Evolutionary conservation across 2,888 invertebrate genomes (phyloP), one percentile per base, ranked within the genome.

Genomic region (Crossocerus cetratus): DNA sequence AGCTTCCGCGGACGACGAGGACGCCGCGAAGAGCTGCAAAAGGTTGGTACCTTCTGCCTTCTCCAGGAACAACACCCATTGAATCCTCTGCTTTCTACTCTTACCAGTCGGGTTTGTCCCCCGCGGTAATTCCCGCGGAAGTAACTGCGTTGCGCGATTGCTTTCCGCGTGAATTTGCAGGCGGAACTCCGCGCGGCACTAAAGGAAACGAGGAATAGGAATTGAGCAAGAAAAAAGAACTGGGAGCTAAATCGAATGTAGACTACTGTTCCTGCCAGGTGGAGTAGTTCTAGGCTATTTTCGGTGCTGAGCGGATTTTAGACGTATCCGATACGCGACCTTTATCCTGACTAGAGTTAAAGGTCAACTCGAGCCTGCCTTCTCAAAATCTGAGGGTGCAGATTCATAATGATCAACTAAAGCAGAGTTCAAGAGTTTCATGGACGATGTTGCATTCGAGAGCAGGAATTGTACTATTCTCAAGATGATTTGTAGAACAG

Each of bases 1-100:
- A 76, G 91, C 91, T 81, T 90, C 91, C 61, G 88, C 90, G 69
- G 92, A 92, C 80, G 92, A 92, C 82, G 92, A 92, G 76, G 92
- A 92, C 78, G 90, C 91, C 62, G 88, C 90, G 76, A 91, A 91
- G 85, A 91, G 90, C 82, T 91, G 91, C 67, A 91, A 92, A 90
- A 92, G 92, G 92, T 92, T 65, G 60, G 53, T 58, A 61, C 53
- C 23, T 58, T 42, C 65, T n/a, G n/a, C n/a, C n/a, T n/a, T n/a
- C n/a, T n/a, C n/a, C 5, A 83, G 87, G 86, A 8, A 13, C 5
- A 5, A 43, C 43, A 43, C 43, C 43, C 43, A 43, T 43, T 5
- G 13, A 43, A 8, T 43, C 43, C 43, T 8, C 13, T 43, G 43
- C 43, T n/a, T n/a, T n/a, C n/a, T n/a, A n/a, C n/a, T n/a, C n/a